Base-by-base conservation (phyloP, 1,140 invertebrate species). In the Riptortus pedestris region DNA sequence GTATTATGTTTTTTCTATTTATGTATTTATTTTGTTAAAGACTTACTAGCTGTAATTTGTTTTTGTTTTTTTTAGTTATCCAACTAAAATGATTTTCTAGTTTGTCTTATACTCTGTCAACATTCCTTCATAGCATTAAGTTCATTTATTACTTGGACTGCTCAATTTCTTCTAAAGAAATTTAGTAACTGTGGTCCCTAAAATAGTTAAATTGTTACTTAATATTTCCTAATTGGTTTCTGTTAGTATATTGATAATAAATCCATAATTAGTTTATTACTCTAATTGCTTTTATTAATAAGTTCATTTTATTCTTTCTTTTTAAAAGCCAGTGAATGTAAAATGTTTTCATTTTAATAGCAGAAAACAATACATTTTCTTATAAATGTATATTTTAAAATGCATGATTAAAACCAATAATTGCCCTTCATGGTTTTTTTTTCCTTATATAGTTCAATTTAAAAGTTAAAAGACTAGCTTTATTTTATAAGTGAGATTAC, bases 401-500 rank as follows among this genome's bases (percentile, higher is more conserved):
- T n/a, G n/a, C n/a, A n/a, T n/a, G n/a, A n/a, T n/a, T n/a, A n/a
- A n/a, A n/a, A n/a, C 45, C 45, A 47, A 47, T 20, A 20, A 20
- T 3, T 38, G 33, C 22, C 22, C 22, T n/a, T 47, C 22, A 20
- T 47, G 45, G 22, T 47, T 47, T 47, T 47, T 20, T 47, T 47
- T 47, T 20, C 22, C 45, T 47, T 47, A 47, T 20, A 22, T 47
- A 20, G 16, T 47, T 47, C 18, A n/a, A n/a, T n/a, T n/a, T n/a
- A n/a, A n/a, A n/a, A 55, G 14, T 26, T 2, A 24, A 24, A 55
- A 55, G 51, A 55, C 51, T 55, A 55, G 51, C 26, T 38, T 38
- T 55, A 24, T 55, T 55, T 55, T 55, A 22, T 55, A 55, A 27
- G 51, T 55, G 51, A 55, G 9, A 55, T 55, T 55, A 27, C 26